Conservation (phyloP, 2,888 invertebrate genomes). For the Drosophila fulvimacula region DNA sequence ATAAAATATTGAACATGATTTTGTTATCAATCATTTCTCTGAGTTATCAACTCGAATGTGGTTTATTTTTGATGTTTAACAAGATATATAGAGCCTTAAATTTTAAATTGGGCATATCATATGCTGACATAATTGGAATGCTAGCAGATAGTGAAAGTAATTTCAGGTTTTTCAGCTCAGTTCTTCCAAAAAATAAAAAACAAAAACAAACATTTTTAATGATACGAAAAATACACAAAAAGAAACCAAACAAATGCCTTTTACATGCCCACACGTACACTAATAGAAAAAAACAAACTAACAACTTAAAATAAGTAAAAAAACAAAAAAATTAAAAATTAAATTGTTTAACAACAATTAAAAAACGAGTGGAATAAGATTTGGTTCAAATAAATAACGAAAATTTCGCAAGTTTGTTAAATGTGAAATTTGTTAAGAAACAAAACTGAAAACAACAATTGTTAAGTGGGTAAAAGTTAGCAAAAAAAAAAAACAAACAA, state of each 20-base stretch:
- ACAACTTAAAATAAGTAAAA: conserved; percentile 30
- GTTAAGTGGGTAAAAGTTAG: conserved; percentile 57
- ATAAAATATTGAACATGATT: conserved; percentile 38
- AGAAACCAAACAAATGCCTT: conserved; percentile 81
- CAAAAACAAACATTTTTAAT: conserved; percentile 31
- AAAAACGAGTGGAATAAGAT: conserved; percentile 25
- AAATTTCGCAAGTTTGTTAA: conserved; percentile 53
- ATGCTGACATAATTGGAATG: conserved; percentile 49
- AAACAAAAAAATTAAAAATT: conserved; percentile 18
- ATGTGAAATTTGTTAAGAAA: conserved; percentile 62
- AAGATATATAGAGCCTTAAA: conserved; percentile 30
- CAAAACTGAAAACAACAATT: conserved; percentile 32
- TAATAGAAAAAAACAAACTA: conserved; percentile 35
- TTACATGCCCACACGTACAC: conserved; percentile 81
- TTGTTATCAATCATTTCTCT: conserved; percentile 31
- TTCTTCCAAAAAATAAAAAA: conserved; percentile 56
- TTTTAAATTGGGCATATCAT: conserved; percentile 55
- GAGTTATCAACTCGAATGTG: conserved; percentile 21
- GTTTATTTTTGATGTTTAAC: conserved; percentile 19
- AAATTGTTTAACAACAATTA: conserved; percentile 44
- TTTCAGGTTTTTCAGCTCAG: conserved; percentile 74
- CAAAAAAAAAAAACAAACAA: conserved; percentile 2
- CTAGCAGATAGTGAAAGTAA: conserved; percentile 50
- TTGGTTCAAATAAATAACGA: conserved; percentile 28
- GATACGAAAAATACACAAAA: conserved; percentile 42